These are phyloP conservation scores for Arctopsyche grandis DNA, from an alignment of 1,140 invertebrate genomes.

Conservation along the genomic window DNA sequence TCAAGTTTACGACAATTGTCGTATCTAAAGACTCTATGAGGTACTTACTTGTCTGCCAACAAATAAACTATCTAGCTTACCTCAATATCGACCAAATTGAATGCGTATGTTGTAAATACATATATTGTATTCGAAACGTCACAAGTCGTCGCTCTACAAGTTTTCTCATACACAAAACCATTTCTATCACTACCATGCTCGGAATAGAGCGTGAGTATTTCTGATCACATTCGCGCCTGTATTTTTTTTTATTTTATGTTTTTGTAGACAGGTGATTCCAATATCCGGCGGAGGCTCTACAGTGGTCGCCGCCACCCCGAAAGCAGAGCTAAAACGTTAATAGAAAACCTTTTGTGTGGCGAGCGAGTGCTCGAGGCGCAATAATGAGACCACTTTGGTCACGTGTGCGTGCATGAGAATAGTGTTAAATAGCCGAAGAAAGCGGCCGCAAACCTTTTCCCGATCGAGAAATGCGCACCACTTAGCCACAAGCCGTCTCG, in stretches of 20 bases:
- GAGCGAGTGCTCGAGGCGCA: slow-evolving; percentile 49
- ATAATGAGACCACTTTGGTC: slow-evolving; percentile 45
- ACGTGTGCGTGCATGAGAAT: slow-evolving; percentile 53
- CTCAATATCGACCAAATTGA: background rate
- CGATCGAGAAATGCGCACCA: too few species aligned
- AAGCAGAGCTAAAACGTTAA: slow-evolving; percentile 53
- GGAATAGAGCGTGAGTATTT: too few species aligned
- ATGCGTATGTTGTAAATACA: background rate
- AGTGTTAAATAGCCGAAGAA: slow-evolving; percentile 27
- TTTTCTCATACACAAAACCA: too few species aligned
- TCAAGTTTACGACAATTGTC: too few species aligned
- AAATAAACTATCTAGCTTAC: background rate
- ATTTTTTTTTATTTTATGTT: slow-evolving; percentile 7
- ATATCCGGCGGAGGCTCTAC: slow-evolving; percentile 8
- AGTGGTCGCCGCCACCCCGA: slow-evolving; percentile 43
- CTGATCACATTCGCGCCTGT: background rate
- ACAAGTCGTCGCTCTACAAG: background rate
- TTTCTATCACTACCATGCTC: too few species aligned
- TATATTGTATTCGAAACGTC: background rate
- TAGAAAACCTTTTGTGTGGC: slow-evolving; percentile 53
- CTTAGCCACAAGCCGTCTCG: too few species aligned
- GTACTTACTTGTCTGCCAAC: too few species aligned
- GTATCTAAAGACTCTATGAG: too few species aligned
- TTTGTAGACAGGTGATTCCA: slow-evolving; percentile 21
- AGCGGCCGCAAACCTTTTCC: slow-evolving; percentile 1